Percentiles rank a stretch among this genome's conserved stretches.
These are phyloP conservation scores for Piaya cayana DNA, from an alignment of 2,113 vertebrate genomes.

Conservation along the genomic window DNA sequence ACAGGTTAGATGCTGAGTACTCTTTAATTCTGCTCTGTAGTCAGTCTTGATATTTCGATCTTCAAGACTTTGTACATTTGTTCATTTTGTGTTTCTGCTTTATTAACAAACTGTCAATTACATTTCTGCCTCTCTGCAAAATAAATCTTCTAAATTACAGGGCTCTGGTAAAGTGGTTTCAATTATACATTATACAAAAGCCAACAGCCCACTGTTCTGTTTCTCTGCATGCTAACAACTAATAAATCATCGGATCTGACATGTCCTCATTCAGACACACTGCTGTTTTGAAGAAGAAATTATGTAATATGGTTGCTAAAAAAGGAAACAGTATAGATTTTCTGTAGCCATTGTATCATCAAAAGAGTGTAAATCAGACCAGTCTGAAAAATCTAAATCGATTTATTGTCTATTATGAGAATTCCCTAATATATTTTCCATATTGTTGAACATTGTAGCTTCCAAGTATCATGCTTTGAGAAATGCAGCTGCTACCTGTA, in stretches of 20 bases:
- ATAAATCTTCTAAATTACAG: neutral
- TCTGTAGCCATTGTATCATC: neutral
- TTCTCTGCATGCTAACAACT: neutral
- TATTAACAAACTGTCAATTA: neutral
- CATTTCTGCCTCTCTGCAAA: neutral
- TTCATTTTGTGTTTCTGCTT: neutral
- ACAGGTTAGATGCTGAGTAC: neutral
- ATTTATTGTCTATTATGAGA: neutral
- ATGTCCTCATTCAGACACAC: neutral
- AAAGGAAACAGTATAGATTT: constrained; percentile 34
- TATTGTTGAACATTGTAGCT: fast-evolving
- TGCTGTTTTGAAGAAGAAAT: neutral
- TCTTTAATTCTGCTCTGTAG: neutral
- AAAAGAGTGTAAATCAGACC: neutral
- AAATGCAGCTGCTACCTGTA: neutral
- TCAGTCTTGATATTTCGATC: neutral
- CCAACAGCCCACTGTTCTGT: neutral
- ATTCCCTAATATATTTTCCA: neutral
- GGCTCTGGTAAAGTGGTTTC: neutral
- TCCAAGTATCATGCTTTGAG: neutral
- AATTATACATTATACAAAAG: neutral
- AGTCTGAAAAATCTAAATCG: neutral
- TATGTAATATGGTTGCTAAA: constrained; percentile 31
- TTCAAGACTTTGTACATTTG: neutral
- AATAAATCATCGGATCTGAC: constrained; percentile 2